Evolutionary conservation across 2,113 vertebrate species (phyloP), one percentile per base, ranked within the genome.

Genomic region (Cettia cetti): DNA sequence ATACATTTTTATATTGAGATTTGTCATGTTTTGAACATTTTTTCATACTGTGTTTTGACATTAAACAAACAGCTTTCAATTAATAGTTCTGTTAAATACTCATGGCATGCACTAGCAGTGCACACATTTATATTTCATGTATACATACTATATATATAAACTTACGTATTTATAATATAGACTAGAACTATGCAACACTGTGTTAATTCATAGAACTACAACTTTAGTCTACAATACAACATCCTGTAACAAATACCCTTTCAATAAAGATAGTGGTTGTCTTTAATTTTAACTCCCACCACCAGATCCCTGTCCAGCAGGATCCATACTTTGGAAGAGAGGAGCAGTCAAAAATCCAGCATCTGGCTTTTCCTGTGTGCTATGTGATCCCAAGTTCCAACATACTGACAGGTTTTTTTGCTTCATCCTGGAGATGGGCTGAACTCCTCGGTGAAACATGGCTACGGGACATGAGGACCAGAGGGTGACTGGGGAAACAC

Each of bases 371-470:
- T 53, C 27, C 47, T 31, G 15, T 33, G 47, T 31, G n/a, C 10
- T 21, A 11, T 0, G 2, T 2, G 3, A 49, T 72, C 66, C 52
- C 56, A 11, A 3, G 11, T 80, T 60, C 53, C 47, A 76, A 26
- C 9, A 52, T 3, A 11, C 15, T 47, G n/a, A 22, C 11, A 8
- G 3, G 6, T 49, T 13, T 64, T 71, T 57, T 35, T 2, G 3
- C 24, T 71, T 66, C 61, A 56, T 86, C 47, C 54, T 2, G 1
- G 39, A 61, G 35, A 40, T n/a, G 53, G 8, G 30, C n/a, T 1
- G 0, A 68, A 42, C 6, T 86, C 52, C 50, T 56, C 0, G 0
- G 24, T 80, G 82, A 61, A 80, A 59, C 0, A 1, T 3, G 35
- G 63, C 42, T 30, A 10, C 14, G 27, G 33, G 52, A 56, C 24